These are phyloP conservation scores for Cepaea hortensis DNA, from an alignment of 2,888 invertebrate genomes.

Conservation along the genomic window DNA sequence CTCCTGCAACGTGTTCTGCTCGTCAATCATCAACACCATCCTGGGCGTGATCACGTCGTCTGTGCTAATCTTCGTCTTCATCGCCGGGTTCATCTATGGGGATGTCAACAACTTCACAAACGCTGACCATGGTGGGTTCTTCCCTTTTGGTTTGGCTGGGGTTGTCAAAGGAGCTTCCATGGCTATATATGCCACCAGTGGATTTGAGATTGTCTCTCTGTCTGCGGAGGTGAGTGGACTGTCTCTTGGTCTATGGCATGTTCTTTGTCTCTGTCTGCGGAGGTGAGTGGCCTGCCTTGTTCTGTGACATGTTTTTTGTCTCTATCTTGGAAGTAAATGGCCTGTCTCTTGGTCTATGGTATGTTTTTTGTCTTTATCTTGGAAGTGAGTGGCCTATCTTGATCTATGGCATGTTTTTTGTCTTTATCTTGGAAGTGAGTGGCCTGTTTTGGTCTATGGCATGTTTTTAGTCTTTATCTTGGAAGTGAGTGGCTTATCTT, in stretches of 20 bases:
- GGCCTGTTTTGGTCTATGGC: not conserved
- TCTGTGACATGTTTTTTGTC: too few species aligned
- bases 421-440: constrained; percentile 73
- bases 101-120: constrained; percentile 87
- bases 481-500: too few species aligned
- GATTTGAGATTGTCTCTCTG: constrained; percentile 76
- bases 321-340: constrained; percentile 73
- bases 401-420: too few species aligned
- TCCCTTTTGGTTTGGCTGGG: constrained; percentile 69
- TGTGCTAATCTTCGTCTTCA: constrained; percentile 73
- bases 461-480: too few species aligned
- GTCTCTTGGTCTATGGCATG: not conserved
- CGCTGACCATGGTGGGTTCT: constrained; percentile 65
- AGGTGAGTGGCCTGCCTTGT: constrained; percentile 51
- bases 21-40: constrained; percentile 74
- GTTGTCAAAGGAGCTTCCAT: constrained; percentile 76
- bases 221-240: constrained; percentile 70
- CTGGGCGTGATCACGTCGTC: constrained; percentile 72
- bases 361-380: constrained; percentile 62
- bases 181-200: constrained; percentile 77
- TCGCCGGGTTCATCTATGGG: constrained; percentile 88
- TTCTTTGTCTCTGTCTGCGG: constrained; percentile 72
- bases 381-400: constrained; percentile 63
- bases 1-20: constrained; percentile 71
- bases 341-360: too few species aligned